Percentiles rank a stretch among this genome's conserved stretches.
Evolutionary conservation across 1,140 invertebrate species (phyloP).

Genomic region (Rhyacophila brunnea): DNA sequence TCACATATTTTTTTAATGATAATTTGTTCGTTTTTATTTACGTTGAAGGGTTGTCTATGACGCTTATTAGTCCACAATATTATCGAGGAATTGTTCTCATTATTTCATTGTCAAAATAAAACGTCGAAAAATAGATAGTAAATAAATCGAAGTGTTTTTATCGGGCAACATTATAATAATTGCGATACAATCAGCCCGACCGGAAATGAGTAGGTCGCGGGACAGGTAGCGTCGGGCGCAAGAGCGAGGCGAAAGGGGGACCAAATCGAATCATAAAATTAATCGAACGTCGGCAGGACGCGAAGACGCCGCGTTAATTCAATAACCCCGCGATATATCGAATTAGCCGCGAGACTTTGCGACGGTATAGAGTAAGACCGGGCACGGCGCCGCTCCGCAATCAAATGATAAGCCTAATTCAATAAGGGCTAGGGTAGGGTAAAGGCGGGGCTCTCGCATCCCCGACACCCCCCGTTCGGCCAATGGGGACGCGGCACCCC

Average conservation of each 20-base stretch:
- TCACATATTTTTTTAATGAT: too few species aligned
- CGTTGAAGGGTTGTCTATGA: too few species aligned
- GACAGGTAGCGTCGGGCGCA: constrained; percentile 33
- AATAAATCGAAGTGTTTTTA: too few species aligned
- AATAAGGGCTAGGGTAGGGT: constrained; percentile 53
- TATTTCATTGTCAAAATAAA: too few species aligned
- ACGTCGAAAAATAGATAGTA: too few species aligned
- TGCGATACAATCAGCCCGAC: too few species aligned
- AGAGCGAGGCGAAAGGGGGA: constrained; percentile 30
- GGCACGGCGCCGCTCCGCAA: constrained; percentile 54
- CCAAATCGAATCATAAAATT: constrained; percentile 32
- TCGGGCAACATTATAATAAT: too few species aligned
- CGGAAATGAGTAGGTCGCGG: background rate
- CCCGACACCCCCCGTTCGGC: constrained; percentile 38
- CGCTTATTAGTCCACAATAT: too few species aligned
- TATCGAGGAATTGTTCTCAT: too few species aligned
- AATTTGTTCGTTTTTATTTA: too few species aligned
- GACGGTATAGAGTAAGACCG: constrained; percentile 42
- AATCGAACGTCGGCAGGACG: constrained; percentile 17
- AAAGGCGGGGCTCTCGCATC: constrained; percentile 49
- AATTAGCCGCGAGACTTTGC: constrained; percentile 45
- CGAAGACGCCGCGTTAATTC: constrained; percentile 27
- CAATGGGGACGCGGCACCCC: constrained; percentile 44
- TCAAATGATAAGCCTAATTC: constrained; percentile 60
- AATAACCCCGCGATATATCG: constrained; percentile 45